Evolutionary conservation across 1,140 invertebrate genomes (phyloP), one percentile per base, ranked within the genome.

Genomic region (Drosophila auraria): DNA sequence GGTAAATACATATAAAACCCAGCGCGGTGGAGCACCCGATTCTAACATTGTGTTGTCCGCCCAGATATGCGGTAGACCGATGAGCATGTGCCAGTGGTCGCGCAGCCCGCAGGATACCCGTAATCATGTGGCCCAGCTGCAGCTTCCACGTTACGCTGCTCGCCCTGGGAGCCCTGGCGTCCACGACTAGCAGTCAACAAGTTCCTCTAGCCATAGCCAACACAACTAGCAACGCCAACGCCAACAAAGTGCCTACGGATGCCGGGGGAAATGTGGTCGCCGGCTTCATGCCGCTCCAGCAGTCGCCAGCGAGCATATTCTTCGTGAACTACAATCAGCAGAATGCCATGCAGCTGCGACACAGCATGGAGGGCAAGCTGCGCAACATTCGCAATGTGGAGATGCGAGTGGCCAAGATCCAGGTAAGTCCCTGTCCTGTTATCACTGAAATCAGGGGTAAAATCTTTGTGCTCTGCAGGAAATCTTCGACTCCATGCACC

Each of bases 391-490:
- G 93, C 47, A 94, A 95, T 91, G 93, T 94, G 72, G 95, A 95
- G 93, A 91, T 95, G 68, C 94, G 94, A 27, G 93, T 95, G 59
- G 92, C 94, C 15, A 93, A 93, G 40, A 95, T 95, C 92, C 94
- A 95, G 93, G 94, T 94, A 71, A 76, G 73, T 20, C 2, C 0
- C 9, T 1, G 23, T n/a, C 9, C 54, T 3, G 9, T 20, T 15
- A 6, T 20, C 9, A 3, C 2, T 33, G 30, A 45, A 15, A 9
- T 7, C 15, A n/a, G 59, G 68, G 53, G 0, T 51, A n/a, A 68
- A 8, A 0, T 20, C 11, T 4, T 2, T 14, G 1, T 51, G 11
- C 5, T 42, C 91, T 87, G 0, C 61, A 94, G 93, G 93, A 94
- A 91, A 92, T 94, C 62, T 94, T 94, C 68, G 92, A 92, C 59